Percentiles rank a stretch among this genome's conserved stretches.
These are phyloP conservation scores for Drosophila mojavensis DNA, from an alignment of 1,140 invertebrate genomes.

Conservation along the genomic window DNA sequence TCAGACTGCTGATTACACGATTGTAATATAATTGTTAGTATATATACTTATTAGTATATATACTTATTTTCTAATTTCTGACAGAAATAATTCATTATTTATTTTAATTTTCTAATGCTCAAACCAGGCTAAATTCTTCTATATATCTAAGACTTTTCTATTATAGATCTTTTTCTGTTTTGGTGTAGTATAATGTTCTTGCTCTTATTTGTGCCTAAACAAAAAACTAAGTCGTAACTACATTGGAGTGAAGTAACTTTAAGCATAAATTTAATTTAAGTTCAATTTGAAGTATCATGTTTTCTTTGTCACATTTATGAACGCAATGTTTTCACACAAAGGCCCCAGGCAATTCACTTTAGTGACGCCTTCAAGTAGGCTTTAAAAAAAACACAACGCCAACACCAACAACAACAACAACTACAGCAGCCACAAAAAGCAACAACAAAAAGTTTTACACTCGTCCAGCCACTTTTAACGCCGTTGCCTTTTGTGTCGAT, in stretches of 20 bases:
- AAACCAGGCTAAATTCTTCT: too few relatives aligned
- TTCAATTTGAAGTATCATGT: constrained; percentile 10
- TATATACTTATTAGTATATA: too few relatives aligned
- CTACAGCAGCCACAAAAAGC: not conserved
- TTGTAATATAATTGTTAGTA: too few relatives aligned
- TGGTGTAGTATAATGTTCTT: too few relatives aligned
- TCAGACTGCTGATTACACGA: too few relatives aligned
- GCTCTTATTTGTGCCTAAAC: too few relatives aligned
- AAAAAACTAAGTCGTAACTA: not conserved
- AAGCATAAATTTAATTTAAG: constrained; percentile 3
- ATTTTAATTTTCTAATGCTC: too few relatives aligned
- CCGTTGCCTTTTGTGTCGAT: constrained; percentile 30
- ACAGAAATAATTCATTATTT: too few relatives aligned
- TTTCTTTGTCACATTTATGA: not conserved
- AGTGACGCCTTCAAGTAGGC: constrained; percentile 36
- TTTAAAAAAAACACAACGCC: constrained; percentile 24
- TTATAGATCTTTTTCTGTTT: too few relatives aligned
- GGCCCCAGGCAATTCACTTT: constrained; percentile 21
- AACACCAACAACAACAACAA: constrained; percentile 9
- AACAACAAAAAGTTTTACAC: constrained; percentile 33
- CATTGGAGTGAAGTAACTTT: not conserved
- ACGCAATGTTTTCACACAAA: not conserved
- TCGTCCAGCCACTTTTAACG: constrained; percentile 35
- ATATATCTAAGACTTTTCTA: too few relatives aligned
- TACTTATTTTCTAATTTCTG: too few relatives aligned